These are phyloP conservation scores for Spodoptera exigua DNA, from an alignment of 2,888 invertebrate species.

Conservation along the genomic window DNA sequence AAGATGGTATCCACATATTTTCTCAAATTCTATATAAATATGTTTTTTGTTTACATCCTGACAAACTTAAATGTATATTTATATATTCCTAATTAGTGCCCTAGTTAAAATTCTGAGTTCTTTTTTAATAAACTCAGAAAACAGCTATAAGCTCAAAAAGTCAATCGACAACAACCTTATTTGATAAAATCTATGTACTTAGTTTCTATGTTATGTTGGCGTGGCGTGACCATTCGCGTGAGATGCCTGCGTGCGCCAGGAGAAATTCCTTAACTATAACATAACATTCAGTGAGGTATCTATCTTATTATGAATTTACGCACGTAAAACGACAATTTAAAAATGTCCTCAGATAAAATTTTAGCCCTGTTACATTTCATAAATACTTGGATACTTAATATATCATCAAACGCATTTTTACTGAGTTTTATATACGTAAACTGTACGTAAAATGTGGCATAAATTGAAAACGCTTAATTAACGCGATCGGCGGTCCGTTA, in stretches of 20 bases:
- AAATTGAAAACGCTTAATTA: constrained; percentile 77
- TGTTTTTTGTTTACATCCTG: too few relatives aligned
- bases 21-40: too few relatives aligned
- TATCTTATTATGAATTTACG: constrained; percentile 40
- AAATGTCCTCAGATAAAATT: too few relatives aligned
- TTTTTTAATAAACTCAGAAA: constrained; percentile 24
- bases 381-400: too few relatives aligned
- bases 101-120: constrained; percentile 40
- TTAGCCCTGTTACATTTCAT: too few relatives aligned
- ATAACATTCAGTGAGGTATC: constrained; percentile 43
- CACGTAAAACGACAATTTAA: constrained; percentile 11
- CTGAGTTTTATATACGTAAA: constrained; percentile 18
- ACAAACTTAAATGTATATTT: too few relatives aligned
- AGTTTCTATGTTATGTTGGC: constrained; percentile 66
- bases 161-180: constrained; percentile 51
- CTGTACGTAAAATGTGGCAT: constrained; percentile 43
- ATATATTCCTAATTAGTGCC: too few relatives aligned
- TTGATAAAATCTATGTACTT: constrained; percentile 59
- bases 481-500: constrained; percentile 78
- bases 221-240: constrained; percentile 74
- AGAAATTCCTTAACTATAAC: constrained; percentile 68
- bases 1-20: too few relatives aligned
- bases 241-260: constrained; percentile 71
- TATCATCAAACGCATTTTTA: too few relatives aligned
- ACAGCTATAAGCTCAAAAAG: constrained; percentile 28